Base-by-base conservation (phyloP, 2,888 invertebrate species). In the Meteorus cinctellus region DNA sequence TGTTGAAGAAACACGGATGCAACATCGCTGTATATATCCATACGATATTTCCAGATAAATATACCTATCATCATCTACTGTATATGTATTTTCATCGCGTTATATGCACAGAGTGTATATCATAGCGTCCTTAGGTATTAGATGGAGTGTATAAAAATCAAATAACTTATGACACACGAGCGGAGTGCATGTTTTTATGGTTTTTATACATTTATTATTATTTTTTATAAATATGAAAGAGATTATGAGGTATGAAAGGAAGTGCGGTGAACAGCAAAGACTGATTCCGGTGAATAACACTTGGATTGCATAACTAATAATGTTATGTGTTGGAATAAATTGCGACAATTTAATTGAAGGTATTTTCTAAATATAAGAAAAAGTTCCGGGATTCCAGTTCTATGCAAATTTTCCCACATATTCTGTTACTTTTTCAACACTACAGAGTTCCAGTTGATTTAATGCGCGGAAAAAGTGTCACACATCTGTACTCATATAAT, bases 81-180 rank as follows among this genome's bases (percentile, higher is more conserved):
- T 29, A 31, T 34, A 16, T 69, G 29, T 51, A 55, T 69, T 55
- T 65, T 16, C 41, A 65, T 65, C 36, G 27, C 29, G 41, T 69
- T n/a, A 55, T 55, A 31, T 31, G 55, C 69, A 51, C 48, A 16
- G n/a, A 16, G 68, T 41, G 45, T 24, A 29, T 68, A 45, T 16
- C 12, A 68, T 27, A 14, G 29, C n/a, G 27, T 16, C 24, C 27
- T 51, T n/a, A 34, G 31, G 1, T 12, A 36, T 34, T n/a, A 36
- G n/a, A 24, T 36, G 34, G 16, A 69, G 55, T 69, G 69, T n/a
- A 69, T 69, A 69, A 51, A 69, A 69, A 55, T 69, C 51, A 51
- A 55, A 69, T 51, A 51, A 69, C n/a, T 69, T 69, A 69, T 51
- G n/a, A n/a, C 55, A 55, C 55, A 19, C n/a, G 6, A 8, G 24